phyloP scores from a whole-genome alignment of 35 echinoderm and acorn worm species.

The Diadema setosum region DNA sequence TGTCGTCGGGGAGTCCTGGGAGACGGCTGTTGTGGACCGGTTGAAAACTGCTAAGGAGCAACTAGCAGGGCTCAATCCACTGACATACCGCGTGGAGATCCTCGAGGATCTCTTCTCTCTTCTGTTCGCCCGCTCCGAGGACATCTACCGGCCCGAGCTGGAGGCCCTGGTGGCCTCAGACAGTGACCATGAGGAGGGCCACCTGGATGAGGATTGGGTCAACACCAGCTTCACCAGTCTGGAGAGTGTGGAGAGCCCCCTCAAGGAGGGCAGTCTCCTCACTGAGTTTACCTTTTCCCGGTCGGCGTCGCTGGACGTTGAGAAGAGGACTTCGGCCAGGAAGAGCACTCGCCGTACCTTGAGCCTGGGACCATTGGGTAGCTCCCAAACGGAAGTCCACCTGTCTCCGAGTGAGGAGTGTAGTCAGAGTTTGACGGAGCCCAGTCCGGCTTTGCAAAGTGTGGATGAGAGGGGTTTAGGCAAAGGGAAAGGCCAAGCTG shows the following conservation, averaged over 20 bases:
- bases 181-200: slow-evolving; percentile 74
- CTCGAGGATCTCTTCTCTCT: slow-evolving; percentile 93
- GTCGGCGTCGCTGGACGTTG: neutral
- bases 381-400: neutral
- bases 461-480: neutral
- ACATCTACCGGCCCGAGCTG: neutral
- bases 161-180: slow-evolving; percentile 2
- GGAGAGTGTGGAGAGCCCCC: slow-evolving; percentile 43
- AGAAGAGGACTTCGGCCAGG: neutral
- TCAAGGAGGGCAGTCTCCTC: neutral
- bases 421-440: neutral
- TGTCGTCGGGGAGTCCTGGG: neutral
- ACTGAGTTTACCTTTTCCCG: slow-evolving; percentile 9
- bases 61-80: slow-evolving; percentile 55
- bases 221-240: slow-evolving; percentile 72
- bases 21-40: neutral
- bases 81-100: slow-evolving; percentile 87
- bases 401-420: too few species aligned
- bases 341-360: neutral
- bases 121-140: slow-evolving; percentile 70
- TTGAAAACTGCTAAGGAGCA: slow-evolving; percentile 39
- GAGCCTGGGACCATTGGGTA: too few species aligned
- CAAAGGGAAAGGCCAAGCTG: neutral
- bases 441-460: neutral
- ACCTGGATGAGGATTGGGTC: slow-evolving; percentile 62